Evolutionary conservation across 1,140 invertebrate genomes (phyloP), one percentile per base, ranked within the genome.

Genomic region (Micrasema longulum): DNA sequence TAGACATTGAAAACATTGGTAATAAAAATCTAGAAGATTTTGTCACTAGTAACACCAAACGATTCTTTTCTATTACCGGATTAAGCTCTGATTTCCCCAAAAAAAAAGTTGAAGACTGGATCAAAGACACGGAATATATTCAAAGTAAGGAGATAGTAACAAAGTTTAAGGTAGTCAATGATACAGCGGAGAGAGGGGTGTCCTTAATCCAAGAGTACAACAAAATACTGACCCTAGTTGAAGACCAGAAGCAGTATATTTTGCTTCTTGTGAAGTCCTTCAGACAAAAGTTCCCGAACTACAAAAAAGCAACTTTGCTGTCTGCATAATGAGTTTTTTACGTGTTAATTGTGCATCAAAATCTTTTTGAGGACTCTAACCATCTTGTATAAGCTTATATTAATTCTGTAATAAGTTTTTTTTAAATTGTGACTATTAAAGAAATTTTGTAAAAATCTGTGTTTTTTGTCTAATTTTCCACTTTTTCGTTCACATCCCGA

Each of bases 181-280:
- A 80, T 53, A 69, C 64, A 31, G 78, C 75, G 14, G 78, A 80
- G 71, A 69, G 77, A 35, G 77, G 76, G 20, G 74, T 79, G 23
- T 71, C 78, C 47, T 78, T 79, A 35, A 75, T 77, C 18, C 73
- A 77, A 57, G 67, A 78, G 65, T 79, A 60, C 60, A 77, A 78
- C 71, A 76, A 76, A 71, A 45, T 45, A 45, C 43, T 45, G 43
- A 45, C 43, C 43, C 43, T 45, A 45, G 43, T 5, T 45, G 43
- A 45, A 45, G 43, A 45, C 43, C 43, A 45, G 43, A 45, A 45
- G 43, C 43, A 45, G 43, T 45, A 45, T 45, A 45, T 45, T 45
- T 45, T 45, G 43, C 43, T 45, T 45, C 43, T 45, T 45, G 43
- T 45, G 43, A 45, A 45, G 43, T 45, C 43, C 43, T 45, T 45